Percentiles rank a stretch among this genome's conserved stretches.
phyloP scores from a whole-genome alignment of 2,888 invertebrate genomes.

The Ophion obscuratus region DNA sequence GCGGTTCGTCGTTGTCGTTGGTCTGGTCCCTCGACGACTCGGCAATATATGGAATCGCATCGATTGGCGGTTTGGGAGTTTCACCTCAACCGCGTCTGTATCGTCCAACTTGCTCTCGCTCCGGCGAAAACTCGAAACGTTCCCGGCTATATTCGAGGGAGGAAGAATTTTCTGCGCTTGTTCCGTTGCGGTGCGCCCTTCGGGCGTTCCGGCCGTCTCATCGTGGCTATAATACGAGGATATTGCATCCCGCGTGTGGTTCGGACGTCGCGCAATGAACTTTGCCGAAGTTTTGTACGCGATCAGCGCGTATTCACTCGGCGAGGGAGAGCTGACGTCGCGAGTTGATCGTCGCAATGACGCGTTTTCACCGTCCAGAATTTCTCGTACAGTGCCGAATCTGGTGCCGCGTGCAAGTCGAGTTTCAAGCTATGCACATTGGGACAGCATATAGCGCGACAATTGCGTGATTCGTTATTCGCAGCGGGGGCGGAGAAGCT shows the following conservation, averaged over 20 bases:
- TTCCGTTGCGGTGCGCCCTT: not conserved
- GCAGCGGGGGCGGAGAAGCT: not conserved
- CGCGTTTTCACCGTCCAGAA: not conserved
- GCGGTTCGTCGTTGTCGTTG: conserved; percentile 26
- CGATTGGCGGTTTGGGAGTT: conserved; percentile 41
- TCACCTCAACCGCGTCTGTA: not conserved
- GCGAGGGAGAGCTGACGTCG: not conserved
- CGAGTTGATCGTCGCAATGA: not conserved
- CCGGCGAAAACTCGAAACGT: conserved; percentile 46
- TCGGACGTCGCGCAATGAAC: not conserved
- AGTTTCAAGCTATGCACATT: not conserved
- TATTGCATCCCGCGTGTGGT: conserved; percentile 40
- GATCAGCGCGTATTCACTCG: conserved; percentile 13
- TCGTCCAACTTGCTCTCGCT: not conserved
- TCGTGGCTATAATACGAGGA: conserved; percentile 47
- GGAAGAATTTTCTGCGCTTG: conserved; percentile 16
- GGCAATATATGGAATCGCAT: conserved; percentile 43
- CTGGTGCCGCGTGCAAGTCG: not conserved
- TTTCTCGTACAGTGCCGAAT: not conserved
- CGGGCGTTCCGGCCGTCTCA: conserved; percentile 4
- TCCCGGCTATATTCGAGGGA: conserved; percentile 27
- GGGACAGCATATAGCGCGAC: not conserved
- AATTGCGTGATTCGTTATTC: not conserved
- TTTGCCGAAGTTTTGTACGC: conserved; percentile 26
- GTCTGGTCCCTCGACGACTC: conserved; percentile 39